Conservation (phyloP, 2,888 invertebrate species). For the Chymomyza amoena region DNA sequence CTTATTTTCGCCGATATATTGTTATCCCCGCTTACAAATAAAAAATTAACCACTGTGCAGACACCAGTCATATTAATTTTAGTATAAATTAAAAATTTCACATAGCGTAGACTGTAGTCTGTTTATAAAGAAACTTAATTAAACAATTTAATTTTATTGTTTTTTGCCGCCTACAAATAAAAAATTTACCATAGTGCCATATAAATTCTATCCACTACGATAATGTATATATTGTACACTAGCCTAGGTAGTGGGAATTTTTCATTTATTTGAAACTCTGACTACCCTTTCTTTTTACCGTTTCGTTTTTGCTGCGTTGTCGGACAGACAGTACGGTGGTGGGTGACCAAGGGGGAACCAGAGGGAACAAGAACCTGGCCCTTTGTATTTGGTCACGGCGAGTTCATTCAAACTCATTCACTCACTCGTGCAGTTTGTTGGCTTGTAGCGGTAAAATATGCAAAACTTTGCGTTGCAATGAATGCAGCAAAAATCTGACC, state of each 20-base stretch:
- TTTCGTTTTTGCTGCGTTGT: slow-evolving; percentile 35
- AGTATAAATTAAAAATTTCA: too few relatives aligned
- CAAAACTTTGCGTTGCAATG: slow-evolving; percentile 62
- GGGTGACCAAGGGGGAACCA: too few relatives aligned
- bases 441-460: slow-evolving; percentile 62
- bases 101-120: too few relatives aligned
- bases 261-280: slow-evolving; percentile 44
- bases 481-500: slow-evolving; percentile 46
- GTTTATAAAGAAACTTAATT: too few relatives aligned
- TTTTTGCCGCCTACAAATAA: too few relatives aligned
- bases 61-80: too few relatives aligned
- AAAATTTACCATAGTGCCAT: background rate
- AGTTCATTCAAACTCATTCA: slow-evolving; percentile 74
- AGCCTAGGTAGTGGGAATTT: slow-evolving; percentile 14
- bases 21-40: too few relatives aligned
- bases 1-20: too few relatives aligned
- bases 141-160: too few relatives aligned
- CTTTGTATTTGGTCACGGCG: slow-evolving; percentile 56
- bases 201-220: background rate
- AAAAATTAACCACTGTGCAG: too few relatives aligned
- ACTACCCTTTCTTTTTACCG: slow-evolving; percentile 30
- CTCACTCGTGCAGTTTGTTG: slow-evolving; percentile 56
- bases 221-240: background rate
- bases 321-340: background rate
- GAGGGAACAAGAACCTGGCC: slow-evolving; percentile 12